A percentile compares a stretch with the other conserved stretches of the same genome.
These are phyloP conservation scores for Brachionus paranguensis DNA, from an alignment of 1,140 invertebrate genomes.

Conservation along the genomic window DNA sequence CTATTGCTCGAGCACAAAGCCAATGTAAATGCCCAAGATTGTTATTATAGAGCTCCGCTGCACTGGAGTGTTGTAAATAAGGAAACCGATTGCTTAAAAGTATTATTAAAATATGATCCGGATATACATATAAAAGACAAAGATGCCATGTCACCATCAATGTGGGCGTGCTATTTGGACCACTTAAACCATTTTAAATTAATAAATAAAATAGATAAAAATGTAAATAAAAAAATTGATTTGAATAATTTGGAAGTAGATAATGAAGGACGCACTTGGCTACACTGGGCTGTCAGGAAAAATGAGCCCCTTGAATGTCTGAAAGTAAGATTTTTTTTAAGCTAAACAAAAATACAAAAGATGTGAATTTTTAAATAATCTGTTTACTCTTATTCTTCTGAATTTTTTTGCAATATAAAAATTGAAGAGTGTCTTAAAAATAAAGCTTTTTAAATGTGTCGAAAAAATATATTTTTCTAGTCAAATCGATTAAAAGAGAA, in stretches of 20 bases:
- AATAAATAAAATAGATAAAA: conserved; percentile 43
- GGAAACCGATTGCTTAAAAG: conserved; percentile 49
- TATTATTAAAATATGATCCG: conserved; percentile 41
- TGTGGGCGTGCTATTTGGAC: conserved; percentile 56
- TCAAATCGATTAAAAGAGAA: too few relatives aligned
- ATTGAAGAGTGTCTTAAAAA: too few relatives aligned
- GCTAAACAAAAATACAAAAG: not conserved
- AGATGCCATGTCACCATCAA: conserved; percentile 53
- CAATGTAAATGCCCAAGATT: conserved; percentile 50
- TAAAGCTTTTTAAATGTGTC: too few relatives aligned
- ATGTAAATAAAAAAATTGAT: conserved; percentile 25
- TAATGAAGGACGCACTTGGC: conserved; percentile 51
- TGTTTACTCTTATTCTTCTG: too few relatives aligned
- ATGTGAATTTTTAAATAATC: not conserved
- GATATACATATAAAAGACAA: conserved; percentile 44
- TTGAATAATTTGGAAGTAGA: conserved; percentile 46
- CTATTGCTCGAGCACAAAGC: conserved; percentile 49
- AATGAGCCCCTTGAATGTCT: conserved; percentile 54
- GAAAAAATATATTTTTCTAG: too few relatives aligned
- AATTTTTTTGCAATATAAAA: not conserved
- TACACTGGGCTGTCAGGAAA: conserved; percentile 54
- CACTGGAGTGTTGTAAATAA: conserved; percentile 53
- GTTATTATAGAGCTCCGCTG: conserved; percentile 48
- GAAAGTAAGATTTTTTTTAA: conserved; percentile 43
- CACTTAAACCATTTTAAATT: conserved; percentile 53